These are phyloP conservation scores for Akabosia matsudoensis DNA, from an alignment of 1,140 invertebrate species.

Conservation along the genomic window DNA sequence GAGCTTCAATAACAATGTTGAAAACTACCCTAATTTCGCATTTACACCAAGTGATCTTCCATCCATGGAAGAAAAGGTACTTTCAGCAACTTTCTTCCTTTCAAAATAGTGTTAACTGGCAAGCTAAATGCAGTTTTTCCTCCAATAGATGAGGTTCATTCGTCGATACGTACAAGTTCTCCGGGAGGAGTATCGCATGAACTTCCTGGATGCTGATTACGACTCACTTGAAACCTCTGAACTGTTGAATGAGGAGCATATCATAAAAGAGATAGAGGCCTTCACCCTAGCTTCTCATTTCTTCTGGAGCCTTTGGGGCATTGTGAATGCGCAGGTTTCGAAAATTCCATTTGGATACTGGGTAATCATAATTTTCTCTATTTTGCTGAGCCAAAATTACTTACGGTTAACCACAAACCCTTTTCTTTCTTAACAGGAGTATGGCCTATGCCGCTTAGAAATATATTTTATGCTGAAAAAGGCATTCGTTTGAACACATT, in stretches of 20 bases:
- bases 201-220: constrained; percentile 42
- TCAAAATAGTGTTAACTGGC: background rate
- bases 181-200: constrained; percentile 39
- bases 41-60: constrained; percentile 68
- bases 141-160: constrained; percentile 50
- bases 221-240: constrained; percentile 35
- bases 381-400: background rate
- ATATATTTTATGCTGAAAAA: constrained; percentile 30
- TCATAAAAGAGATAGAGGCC: constrained; percentile 73
- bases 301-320: constrained; percentile 87
- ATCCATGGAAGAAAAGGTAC: constrained; percentile 74
- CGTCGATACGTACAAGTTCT: constrained; percentile 48
- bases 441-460: constrained; percentile 42
- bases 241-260: constrained; percentile 49
- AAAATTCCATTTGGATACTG: constrained; percentile 92
- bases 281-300: constrained; percentile 86
- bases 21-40: constrained; percentile 73
- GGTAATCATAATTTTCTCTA: constrained; percentile 60
- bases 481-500: constrained; percentile 3
- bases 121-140: constrained; percentile 7
- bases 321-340: constrained; percentile 80
- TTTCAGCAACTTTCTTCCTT: constrained; percentile 38
- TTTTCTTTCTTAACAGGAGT: constrained; percentile 35
- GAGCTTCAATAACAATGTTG: constrained; percentile 82
- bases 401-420: background rate